A percentile compares a stretch with the other conserved stretches of the same genome.
Evolutionary conservation across 2,888 invertebrate genomes (phyloP).

Genomic region (Tridacna crocea): DNA sequence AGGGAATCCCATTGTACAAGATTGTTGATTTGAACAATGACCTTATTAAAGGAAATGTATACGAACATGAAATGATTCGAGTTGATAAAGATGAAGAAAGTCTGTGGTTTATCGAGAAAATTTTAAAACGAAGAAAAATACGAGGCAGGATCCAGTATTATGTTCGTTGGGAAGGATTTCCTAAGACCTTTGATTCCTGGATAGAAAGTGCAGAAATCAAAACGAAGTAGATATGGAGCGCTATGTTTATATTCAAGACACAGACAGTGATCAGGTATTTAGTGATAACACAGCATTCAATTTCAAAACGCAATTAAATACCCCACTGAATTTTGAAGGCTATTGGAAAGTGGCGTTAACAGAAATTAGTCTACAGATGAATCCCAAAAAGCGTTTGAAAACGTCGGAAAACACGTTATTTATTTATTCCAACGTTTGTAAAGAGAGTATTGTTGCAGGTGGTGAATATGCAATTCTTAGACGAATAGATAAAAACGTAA

Average conservation of each 20-base stretch:
- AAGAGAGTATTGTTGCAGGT: slow-evolving; percentile 49
- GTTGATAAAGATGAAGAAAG: slow-evolving; percentile 45
- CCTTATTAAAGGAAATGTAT: slow-evolving; percentile 30
- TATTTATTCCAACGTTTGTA: slow-evolving; percentile 44
- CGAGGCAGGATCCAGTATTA: slow-evolving; percentile 45
- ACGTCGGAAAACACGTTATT: slow-evolving; percentile 23
- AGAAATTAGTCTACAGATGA: slow-evolving; percentile 33
- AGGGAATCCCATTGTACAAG: slow-evolving; percentile 46
- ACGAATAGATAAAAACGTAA: slow-evolving; percentile 32
- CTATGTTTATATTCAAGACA: slow-evolving; percentile 39
- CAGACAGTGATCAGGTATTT: slow-evolving; percentile 41
- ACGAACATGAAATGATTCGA: slow-evolving; percentile 37
- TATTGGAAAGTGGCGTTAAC: slow-evolving; percentile 52
- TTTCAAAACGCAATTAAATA: slow-evolving; percentile 50
- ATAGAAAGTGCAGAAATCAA: slow-evolving; percentile 12
- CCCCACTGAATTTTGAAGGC: slow-evolving; percentile 43
- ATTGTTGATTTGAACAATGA: slow-evolving; percentile 42
- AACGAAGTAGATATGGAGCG: slow-evolving; percentile 29
- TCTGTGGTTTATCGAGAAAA: slow-evolving; percentile 53
- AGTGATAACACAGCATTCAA: slow-evolving; percentile 35
- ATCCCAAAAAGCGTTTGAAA: slow-evolving; percentile 28
- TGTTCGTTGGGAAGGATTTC: slow-evolving; percentile 42
- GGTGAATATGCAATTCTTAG: slow-evolving; percentile 38
- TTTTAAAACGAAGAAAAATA: slow-evolving; percentile 42
- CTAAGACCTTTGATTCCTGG: slow-evolving; percentile 39